phyloP scores from a whole-genome alignment of 2,888 invertebrate species.

The Eremobia ochroleuca region DNA sequence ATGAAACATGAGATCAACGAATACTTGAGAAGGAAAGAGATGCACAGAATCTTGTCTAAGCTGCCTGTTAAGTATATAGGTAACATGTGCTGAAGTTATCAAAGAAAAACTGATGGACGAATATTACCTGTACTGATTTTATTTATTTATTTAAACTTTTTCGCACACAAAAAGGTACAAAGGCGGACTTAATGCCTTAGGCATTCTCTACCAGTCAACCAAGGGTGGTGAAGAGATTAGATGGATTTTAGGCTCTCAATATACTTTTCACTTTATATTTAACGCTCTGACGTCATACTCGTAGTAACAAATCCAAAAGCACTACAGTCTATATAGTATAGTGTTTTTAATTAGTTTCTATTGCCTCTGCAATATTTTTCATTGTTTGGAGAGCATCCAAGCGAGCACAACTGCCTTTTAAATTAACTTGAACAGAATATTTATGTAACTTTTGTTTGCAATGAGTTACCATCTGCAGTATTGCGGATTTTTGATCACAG shows the following conservation, averaged over 20 bases:
- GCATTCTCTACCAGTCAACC: too few species aligned
- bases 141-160: too few species aligned
- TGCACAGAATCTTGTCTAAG: constrained; percentile 85
- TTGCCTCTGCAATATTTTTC: constrained; percentile 14
- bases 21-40: constrained; percentile 84
- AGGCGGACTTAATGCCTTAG: too few species aligned
- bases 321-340: neutral
- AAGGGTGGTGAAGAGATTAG: too few species aligned
- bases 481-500: neutral
- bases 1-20: constrained; percentile 89
- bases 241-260: neutral
- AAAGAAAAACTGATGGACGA: neutral
- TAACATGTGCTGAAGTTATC: constrained; percentile 49
- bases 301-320: neutral
- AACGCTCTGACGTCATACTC: neutral
- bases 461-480: neutral
- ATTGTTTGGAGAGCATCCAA: constrained; percentile 47
- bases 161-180: too few species aligned
- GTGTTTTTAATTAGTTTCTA: constrained; percentile 17
- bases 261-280: neutral
- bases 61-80: constrained; percentile 88
- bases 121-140: neutral
- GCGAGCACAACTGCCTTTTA: constrained; percentile 13
- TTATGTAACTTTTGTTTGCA: neutral
- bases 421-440: constrained; percentile 28